Base-by-base conservation (phyloP, 1,140 invertebrate genomes). In the Lysiphlebus fabarum region DNA sequence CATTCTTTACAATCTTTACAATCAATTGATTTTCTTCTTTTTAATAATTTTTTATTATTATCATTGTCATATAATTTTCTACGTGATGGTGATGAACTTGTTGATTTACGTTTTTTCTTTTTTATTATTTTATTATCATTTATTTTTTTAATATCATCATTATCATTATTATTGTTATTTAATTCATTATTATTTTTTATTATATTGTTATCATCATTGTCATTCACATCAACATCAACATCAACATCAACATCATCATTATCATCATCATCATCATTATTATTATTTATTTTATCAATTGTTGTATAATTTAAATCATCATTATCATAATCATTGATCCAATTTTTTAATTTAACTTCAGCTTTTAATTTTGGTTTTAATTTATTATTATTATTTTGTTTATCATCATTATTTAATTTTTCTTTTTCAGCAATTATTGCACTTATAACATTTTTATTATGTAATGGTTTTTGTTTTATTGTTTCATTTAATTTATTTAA, bases 331-430 rank as follows among this genome's bases (percentile, higher is more conserved):
- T 85, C 84, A 41, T 83, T 83, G 56, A 83, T 81, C 70, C 82
- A 83, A 6, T 75, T 75, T 70, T 86, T 87, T 7, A 87, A 64
- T 53, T 85, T 87, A 0, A 82, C 82, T 69, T 88, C 86, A 0
- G 86, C 86, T 71, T 87, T 88, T 4, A 87, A 68, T 70, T 87
- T 88, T 1, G 87, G 86, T 61, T 86, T 82, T 9, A 86, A 82
- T 74, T 87, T 87, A 51, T 80, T 80, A 1, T 73, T 76, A 41
- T 76, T 77, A 12, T 73, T 71, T 38, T 71, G 14, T 45, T 70
- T 73, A 5, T 69, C 60, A 6, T 71, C 73, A 34, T 74, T 70
- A 48, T 69, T 76, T 6, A 77, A 43, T 45, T 78, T 78, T n/a
- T 74, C 76, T 45, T 78, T 78, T 44, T 75, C 75, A 4, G 74